Base-by-base conservation (phyloP, 2,797 vertebrate species). In the Sebastes oblongus region DNA sequence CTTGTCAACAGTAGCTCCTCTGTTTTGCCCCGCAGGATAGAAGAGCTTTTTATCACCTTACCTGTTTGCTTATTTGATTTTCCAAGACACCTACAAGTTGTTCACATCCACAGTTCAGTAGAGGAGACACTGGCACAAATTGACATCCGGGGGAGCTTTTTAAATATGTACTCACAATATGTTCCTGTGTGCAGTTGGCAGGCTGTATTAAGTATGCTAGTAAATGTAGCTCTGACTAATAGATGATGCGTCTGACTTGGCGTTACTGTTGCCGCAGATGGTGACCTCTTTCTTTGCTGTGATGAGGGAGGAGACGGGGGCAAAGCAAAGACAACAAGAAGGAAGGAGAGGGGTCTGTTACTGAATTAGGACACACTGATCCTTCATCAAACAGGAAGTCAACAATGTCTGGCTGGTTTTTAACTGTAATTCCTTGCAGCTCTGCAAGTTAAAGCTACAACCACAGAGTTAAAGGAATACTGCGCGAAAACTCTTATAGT, bases 261-360 rank as follows among this genome's bases (percentile, higher is more conserved):
- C 88, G 76, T 88, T 24, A 64, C 59, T 78, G 78, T 86, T 82
- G 70, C 39, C 86, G 86, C 94, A 95, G 93, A 95, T 94, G 93
- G 94, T 83, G 91, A 93, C 94, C 92, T 89, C 83, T 62, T 93
- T 92, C 85, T 87, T 82, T 39, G 70, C 65, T 66, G 72, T 50
- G 59, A 80, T 8, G 68, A 71, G 32, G 58, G 50, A 81, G 10
- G 65, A 64, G 60, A 69, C 16, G 67, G 66, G 66, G 77, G 58
- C 20, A 61, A 54, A 39, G 72, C 61, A 65, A 83, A 32, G 54
- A 65, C 70, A 29, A 29, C 29, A 29, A 29, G 29, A 29, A 29
- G 29, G 29, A 29, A 29, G 29, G 29, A 29, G 29, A 29, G 29
- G 29, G 29, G 29, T 29, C 29, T 29, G 29, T 29, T 75, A 11